Evolutionary conservation across 1,140 invertebrate species (phyloP).

Genomic region (Diorhabda elongata): DNA sequence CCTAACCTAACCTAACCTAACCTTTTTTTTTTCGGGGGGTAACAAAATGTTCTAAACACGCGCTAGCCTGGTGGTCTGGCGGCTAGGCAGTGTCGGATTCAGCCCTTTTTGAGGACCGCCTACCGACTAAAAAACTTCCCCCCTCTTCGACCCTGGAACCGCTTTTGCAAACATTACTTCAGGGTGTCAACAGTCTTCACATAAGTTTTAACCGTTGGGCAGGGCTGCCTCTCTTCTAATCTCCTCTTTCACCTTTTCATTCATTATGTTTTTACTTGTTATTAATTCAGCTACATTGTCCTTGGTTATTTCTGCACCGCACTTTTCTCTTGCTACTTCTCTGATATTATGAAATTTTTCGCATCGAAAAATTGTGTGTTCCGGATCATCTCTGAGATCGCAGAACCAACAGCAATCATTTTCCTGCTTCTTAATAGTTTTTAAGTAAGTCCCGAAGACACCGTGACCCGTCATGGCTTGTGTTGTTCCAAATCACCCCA

Average conservation of each 20-base stretch:
- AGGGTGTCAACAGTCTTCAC: neutral
- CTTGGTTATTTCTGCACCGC: neutral
- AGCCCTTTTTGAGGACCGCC: neutral
- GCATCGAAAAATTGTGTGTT: slow-evolving; percentile 13
- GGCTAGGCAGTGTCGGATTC: slow-evolving; percentile 8
- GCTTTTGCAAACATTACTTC: slow-evolving; percentile 6
- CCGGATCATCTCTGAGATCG: neutral
- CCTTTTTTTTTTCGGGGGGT: slow-evolving; percentile 4
- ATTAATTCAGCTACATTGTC: neutral
- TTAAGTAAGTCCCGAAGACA: slow-evolving; percentile 12
- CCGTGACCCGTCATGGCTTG: slow-evolving; percentile 25
- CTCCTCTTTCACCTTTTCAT: neutral
- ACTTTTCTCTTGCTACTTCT: neutral
- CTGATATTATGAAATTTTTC: neutral
- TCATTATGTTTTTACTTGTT: neutral
- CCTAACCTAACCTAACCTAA: slow-evolving; percentile 13
- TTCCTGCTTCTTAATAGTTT: neutral
- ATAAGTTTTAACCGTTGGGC: neutral
- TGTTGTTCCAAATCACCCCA: slow-evolving; percentile 6
- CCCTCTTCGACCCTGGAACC: neutral
- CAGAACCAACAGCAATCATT: slow-evolving; percentile 10
- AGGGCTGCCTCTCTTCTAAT: neutral
- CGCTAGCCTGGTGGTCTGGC: slow-evolving; percentile 4
- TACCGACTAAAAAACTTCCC: slow-evolving; percentile 9
- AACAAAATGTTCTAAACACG: slow-evolving; percentile 5